These are phyloP conservation scores for Anarhynchus alexandrinus DNA, from an alignment of 2,113 vertebrate genomes.

Conservation along the genomic window DNA sequence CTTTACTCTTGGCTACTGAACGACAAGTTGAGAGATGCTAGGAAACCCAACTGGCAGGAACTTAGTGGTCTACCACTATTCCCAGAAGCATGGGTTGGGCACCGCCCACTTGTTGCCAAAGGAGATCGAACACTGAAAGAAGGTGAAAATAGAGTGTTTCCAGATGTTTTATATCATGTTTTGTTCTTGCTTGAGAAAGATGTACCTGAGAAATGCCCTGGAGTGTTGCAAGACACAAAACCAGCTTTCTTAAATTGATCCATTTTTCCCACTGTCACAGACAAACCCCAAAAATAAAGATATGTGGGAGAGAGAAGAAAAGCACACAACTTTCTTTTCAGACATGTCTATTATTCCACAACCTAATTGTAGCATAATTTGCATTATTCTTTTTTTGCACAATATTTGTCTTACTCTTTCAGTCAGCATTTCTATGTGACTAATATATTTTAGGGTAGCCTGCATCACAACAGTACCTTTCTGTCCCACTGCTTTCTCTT, in stretches of 20 bases:
- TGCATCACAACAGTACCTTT: neutral
- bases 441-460: neutral
- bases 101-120: neutral
- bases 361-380: neutral
- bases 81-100: neutral
- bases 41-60: neutral
- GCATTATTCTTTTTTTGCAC: neutral
- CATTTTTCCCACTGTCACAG: neutral
- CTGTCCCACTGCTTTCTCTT: neutral
- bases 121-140: neutral
- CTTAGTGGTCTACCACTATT: neutral
- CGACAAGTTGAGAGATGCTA: neutral
- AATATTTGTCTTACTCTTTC: neutral
- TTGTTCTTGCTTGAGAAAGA: neutral
- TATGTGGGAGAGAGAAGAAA: neutral
- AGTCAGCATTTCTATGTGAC: neutral
- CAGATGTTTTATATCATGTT: neutral
- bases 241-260: neutral
- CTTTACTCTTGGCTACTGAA: neutral
- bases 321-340: neutral
- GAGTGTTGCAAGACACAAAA: neutral
- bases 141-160: neutral
- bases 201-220: neutral
- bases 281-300: neutral
- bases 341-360: neutral